These are phyloP conservation scores for Anas platyrhynchos DNA, from an alignment of 2,113 vertebrate genomes.

Conservation along the genomic window DNA sequence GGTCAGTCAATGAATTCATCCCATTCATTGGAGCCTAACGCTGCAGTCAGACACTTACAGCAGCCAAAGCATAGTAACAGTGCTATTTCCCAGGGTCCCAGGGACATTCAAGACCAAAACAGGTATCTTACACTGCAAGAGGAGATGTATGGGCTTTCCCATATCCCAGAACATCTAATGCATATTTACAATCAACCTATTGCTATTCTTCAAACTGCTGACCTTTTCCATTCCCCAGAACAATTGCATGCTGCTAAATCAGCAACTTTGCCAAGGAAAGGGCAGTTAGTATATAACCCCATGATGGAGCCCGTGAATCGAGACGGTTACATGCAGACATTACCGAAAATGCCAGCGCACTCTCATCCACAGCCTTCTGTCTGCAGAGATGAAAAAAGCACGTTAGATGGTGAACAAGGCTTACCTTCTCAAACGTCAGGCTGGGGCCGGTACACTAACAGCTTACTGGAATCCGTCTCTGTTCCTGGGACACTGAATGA, in stretches of 20 bases:
- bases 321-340: constrained; percentile 86
- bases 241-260: constrained; percentile 84
- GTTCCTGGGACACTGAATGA: constrained; percentile 94
- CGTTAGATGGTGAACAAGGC: constrained; percentile 80
- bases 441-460: constrained; percentile 88
- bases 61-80: constrained; percentile 77
- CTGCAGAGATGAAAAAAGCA: constrained; percentile 78
- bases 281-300: constrained; percentile 79
- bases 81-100: constrained; percentile 48
- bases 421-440: constrained; percentile 77
- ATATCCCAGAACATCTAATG: constrained; percentile 86
- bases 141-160: constrained; percentile 77
- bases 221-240: constrained; percentile 85
- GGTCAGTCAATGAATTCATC: constrained; percentile 64
- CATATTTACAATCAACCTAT: constrained; percentile 91
- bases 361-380: constrained; percentile 77
- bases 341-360: constrained; percentile 84
- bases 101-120: constrained; percentile 76
- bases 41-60: constrained; percentile 62
- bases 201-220: constrained; percentile 87
- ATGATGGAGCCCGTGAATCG: constrained; percentile 80
- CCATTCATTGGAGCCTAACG: constrained; percentile 47
- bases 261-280: constrained; percentile 90
- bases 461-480: constrained; percentile 92
- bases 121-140: constrained; percentile 77